Evolutionary conservation across 2,113 vertebrate species (phyloP).

Genomic region (Erinaceus europaeus): DNA sequence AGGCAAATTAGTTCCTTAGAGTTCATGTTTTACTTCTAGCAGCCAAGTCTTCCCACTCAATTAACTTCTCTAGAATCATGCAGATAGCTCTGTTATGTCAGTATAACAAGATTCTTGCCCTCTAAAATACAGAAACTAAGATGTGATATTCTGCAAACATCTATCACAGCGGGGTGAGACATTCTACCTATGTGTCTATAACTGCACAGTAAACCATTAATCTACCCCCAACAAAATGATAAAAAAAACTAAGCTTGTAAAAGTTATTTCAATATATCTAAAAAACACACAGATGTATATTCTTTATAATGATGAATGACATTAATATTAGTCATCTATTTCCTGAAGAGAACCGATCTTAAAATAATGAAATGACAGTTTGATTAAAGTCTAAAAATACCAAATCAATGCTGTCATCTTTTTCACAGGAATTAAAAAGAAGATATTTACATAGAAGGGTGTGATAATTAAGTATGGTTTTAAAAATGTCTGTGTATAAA

Average conservation of each 20-base stretch:
- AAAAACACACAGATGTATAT: conserved; percentile 31
- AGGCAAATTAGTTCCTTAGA: neutral
- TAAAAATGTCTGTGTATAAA: no score
- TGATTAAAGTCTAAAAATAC: conserved; percentile 54
- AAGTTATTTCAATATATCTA: conserved; percentile 49
- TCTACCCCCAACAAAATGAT: no score
- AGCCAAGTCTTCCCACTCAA: neutral
- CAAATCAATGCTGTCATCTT: conserved; percentile 28
- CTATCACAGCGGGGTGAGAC: no score
- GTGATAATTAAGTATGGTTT: conserved; percentile 3
- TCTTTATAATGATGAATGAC: conserved; percentile 51
- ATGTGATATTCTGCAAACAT: no score
- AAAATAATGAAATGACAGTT: conserved; percentile 59
- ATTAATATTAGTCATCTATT: conserved; percentile 64
- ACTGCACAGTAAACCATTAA: no score
- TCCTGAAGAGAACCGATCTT: conserved; percentile 41
- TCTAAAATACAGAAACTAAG: neutral
- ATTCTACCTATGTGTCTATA: no score
- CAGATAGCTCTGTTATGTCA: neutral
- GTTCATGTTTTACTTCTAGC: neutral
- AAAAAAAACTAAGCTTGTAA: conserved; percentile 47
- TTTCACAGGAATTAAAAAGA: conserved; percentile 37
- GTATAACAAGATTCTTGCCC: neutral
- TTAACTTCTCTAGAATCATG: conserved; percentile 9
- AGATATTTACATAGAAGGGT: conserved; percentile 20